Evolutionary conservation across 1,140 invertebrate genomes (phyloP).

Genomic region (Phymorhynchus buccinoides): DNA sequence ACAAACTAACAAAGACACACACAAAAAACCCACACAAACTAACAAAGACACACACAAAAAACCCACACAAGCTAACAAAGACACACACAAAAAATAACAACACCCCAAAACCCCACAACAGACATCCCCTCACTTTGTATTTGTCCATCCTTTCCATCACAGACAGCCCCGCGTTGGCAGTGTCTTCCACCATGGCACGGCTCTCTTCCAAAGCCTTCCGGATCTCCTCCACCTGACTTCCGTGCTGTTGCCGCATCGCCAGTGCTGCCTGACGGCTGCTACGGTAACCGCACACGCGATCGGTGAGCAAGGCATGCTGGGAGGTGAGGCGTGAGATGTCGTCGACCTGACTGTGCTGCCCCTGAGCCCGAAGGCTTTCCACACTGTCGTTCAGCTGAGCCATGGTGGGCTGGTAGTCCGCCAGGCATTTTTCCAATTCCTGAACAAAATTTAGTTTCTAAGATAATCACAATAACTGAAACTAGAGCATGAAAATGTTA

Average conservation of each 20-base stretch:
- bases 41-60: no score
- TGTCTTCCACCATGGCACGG: constrained; percentile 86
- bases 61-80: no score
- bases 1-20: no score
- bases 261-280: constrained; percentile 80
- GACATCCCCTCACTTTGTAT: constrained; percentile 77
- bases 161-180: constrained; percentile 85
- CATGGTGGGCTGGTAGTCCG: constrained; percentile 56
- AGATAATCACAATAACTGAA: no score
- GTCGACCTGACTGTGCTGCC: constrained; percentile 66
- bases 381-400: constrained; percentile 56
- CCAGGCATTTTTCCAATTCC: constrained; percentile 58
- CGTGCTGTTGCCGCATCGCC: constrained; percentile 88
- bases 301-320: constrained; percentile 86
- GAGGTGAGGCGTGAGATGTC: constrained; percentile 81
- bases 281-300: constrained; percentile 70
- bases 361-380: constrained; percentile 54
- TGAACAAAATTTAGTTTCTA: constrained; percentile 32
- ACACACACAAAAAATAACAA: background rate
- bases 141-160: constrained; percentile 90
- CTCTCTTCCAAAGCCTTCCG: constrained; percentile 89
- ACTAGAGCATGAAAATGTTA: no score
- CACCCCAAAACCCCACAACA: background rate
- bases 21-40: no score
- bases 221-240: constrained; percentile 88